Conservation (phyloP, 2,888 invertebrate species). For the Drosophila cognata region DNA sequence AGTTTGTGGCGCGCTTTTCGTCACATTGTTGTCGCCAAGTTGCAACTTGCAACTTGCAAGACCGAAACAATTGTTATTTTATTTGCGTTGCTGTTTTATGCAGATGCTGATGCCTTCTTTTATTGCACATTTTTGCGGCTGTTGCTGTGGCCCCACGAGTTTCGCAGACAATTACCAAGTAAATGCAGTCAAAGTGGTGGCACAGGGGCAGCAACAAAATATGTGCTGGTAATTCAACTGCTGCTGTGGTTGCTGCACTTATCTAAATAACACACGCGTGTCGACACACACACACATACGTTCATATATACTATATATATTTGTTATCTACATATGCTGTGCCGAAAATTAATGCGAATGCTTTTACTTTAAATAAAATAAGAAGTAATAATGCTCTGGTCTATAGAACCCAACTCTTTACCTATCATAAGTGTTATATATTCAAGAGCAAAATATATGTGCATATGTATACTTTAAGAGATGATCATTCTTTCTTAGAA, state of each 20-base stretch:
- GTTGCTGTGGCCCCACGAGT: slow-evolving; percentile 9
- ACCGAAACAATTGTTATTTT: slow-evolving; percentile 60
- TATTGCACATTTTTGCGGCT: slow-evolving; percentile 39
- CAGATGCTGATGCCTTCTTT: slow-evolving; percentile 28
- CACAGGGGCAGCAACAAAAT: slow-evolving; percentile 9
- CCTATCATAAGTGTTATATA: too few species aligned
- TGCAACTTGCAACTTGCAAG: slow-evolving; percentile 22
- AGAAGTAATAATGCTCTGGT: background rate
- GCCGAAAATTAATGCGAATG: slow-evolving; percentile 22
- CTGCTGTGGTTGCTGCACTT: slow-evolving; percentile 31
- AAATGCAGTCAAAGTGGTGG: slow-evolving; percentile 41
- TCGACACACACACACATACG: slow-evolving; percentile 1
- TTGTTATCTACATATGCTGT: background rate
- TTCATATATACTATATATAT: background rate
- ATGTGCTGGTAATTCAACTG: slow-evolving; percentile 33
- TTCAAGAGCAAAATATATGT: too few species aligned
- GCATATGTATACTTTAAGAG: too few species aligned
- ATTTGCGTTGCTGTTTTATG: background rate
- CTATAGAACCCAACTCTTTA: too few species aligned
- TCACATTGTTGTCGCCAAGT: slow-evolving; percentile 55
- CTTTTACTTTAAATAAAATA: slow-evolving; percentile 13
- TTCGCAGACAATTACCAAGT: slow-evolving; percentile 64
- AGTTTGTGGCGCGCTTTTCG: slow-evolving; percentile 55
- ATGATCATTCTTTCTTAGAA: background rate
- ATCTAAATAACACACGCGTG: slow-evolving; percentile 35